Percentiles rank a stretch among this genome's conserved stretches.
These are phyloP conservation scores for Pempheris klunzingeri DNA, from an alignment of 2,797 vertebrate genomes.

Conservation along the genomic window DNA sequence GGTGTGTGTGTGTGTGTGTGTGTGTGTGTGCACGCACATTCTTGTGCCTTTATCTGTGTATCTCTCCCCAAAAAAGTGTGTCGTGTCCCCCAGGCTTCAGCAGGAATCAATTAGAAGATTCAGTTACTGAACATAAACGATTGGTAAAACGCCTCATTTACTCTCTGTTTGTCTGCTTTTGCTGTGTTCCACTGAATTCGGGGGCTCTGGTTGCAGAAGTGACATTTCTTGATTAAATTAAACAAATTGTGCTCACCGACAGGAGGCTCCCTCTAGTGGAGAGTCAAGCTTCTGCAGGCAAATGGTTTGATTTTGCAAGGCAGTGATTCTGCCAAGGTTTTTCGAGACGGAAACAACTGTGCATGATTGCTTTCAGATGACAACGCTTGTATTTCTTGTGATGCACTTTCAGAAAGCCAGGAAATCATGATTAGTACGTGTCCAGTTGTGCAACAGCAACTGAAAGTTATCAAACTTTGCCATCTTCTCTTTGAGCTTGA, in stretches of 20 bases:
- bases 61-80: slow-evolving; percentile 20
- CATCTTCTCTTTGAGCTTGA: neutral
- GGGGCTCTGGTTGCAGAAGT: slow-evolving; percentile 37
- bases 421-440: slow-evolving; percentile 4
- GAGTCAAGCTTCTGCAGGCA: slow-evolving; percentile 8
- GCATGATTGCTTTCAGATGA: neutral
- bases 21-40: neutral
- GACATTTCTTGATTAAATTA: slow-evolving; percentile 52
- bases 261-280: slow-evolving; percentile 76
- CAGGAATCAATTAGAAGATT: slow-evolving; percentile 68
- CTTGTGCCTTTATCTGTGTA: slow-evolving; percentile 40
- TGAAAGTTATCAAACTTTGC: neutral
- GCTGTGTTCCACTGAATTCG: slow-evolving; percentile 31
- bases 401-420: neutral
- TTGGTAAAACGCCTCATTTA: slow-evolving; percentile 64
- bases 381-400: neutral
- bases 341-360: neutral
- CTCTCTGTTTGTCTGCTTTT: slow-evolving; percentile 45
- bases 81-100: slow-evolving; percentile 57
- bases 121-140: slow-evolving; percentile 62
- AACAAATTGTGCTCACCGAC: slow-evolving; percentile 30
- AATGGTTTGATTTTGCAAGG: slow-evolving; percentile 6
- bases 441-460: neutral
- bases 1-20: slow-evolving; percentile 13
- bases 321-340: slow-evolving; percentile 1